Evolutionary conservation across 2,797 vertebrate genomes (phyloP), one percentile per base, ranked within the genome.

Genomic region (Danio tinwini): DNA sequence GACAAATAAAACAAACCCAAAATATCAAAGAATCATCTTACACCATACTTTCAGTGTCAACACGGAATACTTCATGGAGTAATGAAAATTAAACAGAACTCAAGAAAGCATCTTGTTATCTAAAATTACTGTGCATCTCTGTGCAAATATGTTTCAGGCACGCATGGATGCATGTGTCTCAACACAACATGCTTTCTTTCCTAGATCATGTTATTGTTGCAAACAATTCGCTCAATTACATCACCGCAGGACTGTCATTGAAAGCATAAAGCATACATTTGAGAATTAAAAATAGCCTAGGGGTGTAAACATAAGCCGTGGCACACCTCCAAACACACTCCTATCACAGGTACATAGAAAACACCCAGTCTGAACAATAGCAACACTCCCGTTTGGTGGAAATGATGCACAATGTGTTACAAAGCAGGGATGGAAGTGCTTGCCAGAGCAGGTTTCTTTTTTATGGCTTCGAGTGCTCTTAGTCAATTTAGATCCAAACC

Each of bases 331-430:
- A 6, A 8, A n/a, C 42, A 68, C 63, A 68, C 42, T 64, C 74
- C 49, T 10, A 44, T 53, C 7, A 55, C 52, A 37, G 42, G 42
- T 59, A 49, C 6, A 67, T 16, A 16, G 40, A 76, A 5, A 14
- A 44, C 74, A 6, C 63, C 52, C 42, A 58, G 52, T 77, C 29
- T 56, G 13, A 49, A 59, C 42, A 76, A 45, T 29, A 58, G 50
- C 42, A 76, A 53, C 62, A 55, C 50, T 56, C 9, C 9, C 13
- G 45, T 10, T 63, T 61, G 14, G 16, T 2, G 12, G 49, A 42
- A 50, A 11, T 7, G 13, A 72, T 7, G 7, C 69, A 45, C 9
- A 39, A 71, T 9, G 42, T 45, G 4, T 61, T 12, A 74, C 49
- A 17, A 61, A 50, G 61, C 44, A 49, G 21, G 42, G 71, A 61